Conservation (phyloP, 2,113 vertebrate genomes). For the Caracal caracal region DNA sequence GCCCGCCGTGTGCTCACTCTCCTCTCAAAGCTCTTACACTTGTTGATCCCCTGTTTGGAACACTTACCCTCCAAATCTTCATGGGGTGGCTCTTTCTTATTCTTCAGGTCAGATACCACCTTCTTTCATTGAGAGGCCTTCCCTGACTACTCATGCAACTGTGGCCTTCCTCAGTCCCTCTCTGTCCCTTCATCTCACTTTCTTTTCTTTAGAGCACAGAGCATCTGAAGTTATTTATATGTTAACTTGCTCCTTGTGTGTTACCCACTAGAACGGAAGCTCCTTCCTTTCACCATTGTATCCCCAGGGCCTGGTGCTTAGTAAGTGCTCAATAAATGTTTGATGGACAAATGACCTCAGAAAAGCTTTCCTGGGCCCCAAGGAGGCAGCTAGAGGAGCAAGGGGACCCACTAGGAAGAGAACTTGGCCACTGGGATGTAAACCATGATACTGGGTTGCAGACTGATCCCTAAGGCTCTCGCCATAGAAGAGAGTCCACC, state of each 20-base stretch:
- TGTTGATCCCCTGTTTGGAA: neutral
- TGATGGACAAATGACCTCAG: neutral
- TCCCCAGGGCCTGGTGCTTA: neutral
- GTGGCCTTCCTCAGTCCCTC: neutral
- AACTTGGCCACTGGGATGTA: neutral
- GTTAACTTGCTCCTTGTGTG: neutral
- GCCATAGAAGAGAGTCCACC: neutral
- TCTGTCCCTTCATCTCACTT: neutral
- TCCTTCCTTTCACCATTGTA: neutral
- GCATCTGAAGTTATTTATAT: conserved; percentile 8
- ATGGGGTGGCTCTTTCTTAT: neutral
- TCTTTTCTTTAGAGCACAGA: conserved; percentile 29
- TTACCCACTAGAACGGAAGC: neutral
- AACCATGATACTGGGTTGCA: neutral
- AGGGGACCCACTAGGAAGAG: neutral
- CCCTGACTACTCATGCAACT: neutral
- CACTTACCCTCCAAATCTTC: neutral
- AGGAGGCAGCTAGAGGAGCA: neutral
- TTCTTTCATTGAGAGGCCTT: neutral
- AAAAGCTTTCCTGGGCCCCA: neutral
- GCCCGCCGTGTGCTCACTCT: fast-evolving
- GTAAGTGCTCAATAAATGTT: conserved; percentile 30
- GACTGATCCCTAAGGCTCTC: neutral
- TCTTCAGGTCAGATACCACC: neutral
- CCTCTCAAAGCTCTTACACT: neutral